Percentiles rank a stretch among this genome's conserved stretches.
phyloP scores from a whole-genome alignment of 64 coral and sea anemone genomes.

The Trachythela sp. region DNA sequence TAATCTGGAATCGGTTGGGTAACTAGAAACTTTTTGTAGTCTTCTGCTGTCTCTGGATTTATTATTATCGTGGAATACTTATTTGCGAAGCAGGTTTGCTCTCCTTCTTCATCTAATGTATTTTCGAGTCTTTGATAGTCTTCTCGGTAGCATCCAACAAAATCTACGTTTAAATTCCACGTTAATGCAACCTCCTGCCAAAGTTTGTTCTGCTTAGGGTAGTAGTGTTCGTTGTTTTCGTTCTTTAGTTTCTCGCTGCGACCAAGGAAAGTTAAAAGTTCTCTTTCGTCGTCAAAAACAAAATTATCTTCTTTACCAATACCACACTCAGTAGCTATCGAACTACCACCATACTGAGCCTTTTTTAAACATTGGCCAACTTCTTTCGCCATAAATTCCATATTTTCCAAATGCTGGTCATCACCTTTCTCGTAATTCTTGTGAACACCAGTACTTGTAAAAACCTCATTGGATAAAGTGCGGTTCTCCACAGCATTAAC shows the following conservation, averaged over 20 bases:
- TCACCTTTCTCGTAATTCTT: not conserved
- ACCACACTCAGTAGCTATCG: not conserved
- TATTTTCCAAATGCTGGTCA: not conserved
- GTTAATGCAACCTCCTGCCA: not conserved
- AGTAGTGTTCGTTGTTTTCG: too few relatives aligned
- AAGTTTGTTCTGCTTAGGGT: not conserved
- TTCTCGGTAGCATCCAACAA: not conserved
- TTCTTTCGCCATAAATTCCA: constrained; percentile 4
- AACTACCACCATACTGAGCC: not conserved
- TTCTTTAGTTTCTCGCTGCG: not conserved
- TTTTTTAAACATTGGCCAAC: not conserved
- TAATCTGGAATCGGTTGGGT: constrained; percentile 58
- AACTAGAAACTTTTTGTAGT: not conserved
- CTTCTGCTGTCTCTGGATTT: constrained; percentile 7
- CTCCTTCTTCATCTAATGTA: not conserved
- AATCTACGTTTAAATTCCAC: not conserved
- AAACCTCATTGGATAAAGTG: constrained; percentile 7
- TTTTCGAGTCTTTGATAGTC: not conserved
- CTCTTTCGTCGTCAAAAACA: not conserved
- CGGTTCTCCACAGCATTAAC: not conserved
- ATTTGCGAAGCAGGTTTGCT: not conserved
- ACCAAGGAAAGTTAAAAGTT: not conserved
- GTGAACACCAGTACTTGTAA: not conserved
- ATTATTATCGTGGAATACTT: constrained; percentile 33
- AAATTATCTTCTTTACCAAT: not conserved